Evolutionary conservation across 1,140 invertebrate species (phyloP).

Genomic region (Caenorhabditis tropicalis): DNA sequence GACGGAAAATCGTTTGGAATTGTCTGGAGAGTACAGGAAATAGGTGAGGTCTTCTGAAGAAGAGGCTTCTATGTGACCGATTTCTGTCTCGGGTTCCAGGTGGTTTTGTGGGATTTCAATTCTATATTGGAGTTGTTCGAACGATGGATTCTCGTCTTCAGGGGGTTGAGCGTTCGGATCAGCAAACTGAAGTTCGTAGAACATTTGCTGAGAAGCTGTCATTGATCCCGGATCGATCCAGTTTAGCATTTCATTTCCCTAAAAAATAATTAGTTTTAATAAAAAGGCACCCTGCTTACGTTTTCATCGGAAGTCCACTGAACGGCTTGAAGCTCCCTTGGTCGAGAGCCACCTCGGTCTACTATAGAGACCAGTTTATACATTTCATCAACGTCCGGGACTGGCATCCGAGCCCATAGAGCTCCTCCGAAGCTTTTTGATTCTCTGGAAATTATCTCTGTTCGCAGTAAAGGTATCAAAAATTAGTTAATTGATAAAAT

Average conservation of each 20-base stretch:
- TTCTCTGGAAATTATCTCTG: constrained; percentile 46
- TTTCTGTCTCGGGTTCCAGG: background rate
- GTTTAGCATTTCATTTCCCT: constrained; percentile 27
- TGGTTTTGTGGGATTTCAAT: constrained; percentile 4
- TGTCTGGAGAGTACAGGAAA: constrained; percentile 43
- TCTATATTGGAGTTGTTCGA: constrained; percentile 33
- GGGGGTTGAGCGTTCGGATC: background rate
- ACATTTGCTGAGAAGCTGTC: background rate
- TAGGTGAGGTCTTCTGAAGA: constrained; percentile 28
- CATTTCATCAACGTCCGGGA: background rate
- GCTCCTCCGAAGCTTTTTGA: constrained; percentile 40
- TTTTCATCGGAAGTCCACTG: constrained; percentile 15
- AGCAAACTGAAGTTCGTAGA: constrained; percentile 40
- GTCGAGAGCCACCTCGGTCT: background rate
- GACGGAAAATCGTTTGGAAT: constrained; percentile 32
- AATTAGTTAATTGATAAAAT: too few relatives aligned
- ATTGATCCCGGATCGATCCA: constrained; percentile 18
- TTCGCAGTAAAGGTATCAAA: too few relatives aligned
- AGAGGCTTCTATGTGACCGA: constrained; percentile 11
- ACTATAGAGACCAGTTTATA: background rate
- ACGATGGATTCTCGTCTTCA: background rate
- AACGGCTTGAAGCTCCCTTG: constrained; percentile 3
- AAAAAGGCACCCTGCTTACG: background rate
- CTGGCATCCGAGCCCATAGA: constrained; percentile 30
- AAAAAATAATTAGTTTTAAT: background rate